Evolutionary conservation across 1,140 invertebrate genomes (phyloP), one percentile per base, ranked within the genome.

Genomic region (Pseudomyrmex gracilis): DNA sequence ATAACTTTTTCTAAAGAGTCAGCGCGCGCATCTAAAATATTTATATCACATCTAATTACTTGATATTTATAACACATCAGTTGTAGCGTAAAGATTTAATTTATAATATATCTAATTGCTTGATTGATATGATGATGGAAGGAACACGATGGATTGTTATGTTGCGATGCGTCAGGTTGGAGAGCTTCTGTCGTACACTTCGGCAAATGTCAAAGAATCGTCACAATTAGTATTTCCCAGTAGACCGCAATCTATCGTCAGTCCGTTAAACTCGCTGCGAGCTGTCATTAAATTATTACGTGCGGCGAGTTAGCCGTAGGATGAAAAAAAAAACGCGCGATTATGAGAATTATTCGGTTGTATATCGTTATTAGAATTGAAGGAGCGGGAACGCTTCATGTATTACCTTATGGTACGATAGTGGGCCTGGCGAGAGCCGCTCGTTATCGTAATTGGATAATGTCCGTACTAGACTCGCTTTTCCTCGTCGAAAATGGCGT

Each of bases 371-470:
- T 82, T 82, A 82, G 17, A 47, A 20, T 13, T 13, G 45, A 34
- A 76, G 45, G 22, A 67, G 76, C 53, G 15, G 13, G n/a, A 24
- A 63, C 60, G 53, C 53, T 57, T 12, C 22, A 24, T 49, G 15
- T 70, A 80, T 58, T 34, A 34, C 5, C n/a, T 43, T 1, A 45
- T 47, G 71, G 20, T 57, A 12, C 43, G 58, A 51, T 10, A 20
- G 83, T 60, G 53, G 22, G 55, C 66, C 43, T 76, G 71, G 49
- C 84, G 49, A 47, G 67, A 45, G 53, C 49, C 17, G 70, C 68
- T 82, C 71, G 76, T 85, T 87, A 85, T 76, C 51, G 73, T 85
- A 82, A 88, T 87, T 87, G 86, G 78, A 74, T 77, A 85, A 85
- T 49, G 43, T 10, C 34, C 49, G n/a, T 63, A 34, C 64, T 20